phyloP scores from a whole-genome alignment of 1,140 invertebrate genomes.

The Euwallacea similis region DNA sequence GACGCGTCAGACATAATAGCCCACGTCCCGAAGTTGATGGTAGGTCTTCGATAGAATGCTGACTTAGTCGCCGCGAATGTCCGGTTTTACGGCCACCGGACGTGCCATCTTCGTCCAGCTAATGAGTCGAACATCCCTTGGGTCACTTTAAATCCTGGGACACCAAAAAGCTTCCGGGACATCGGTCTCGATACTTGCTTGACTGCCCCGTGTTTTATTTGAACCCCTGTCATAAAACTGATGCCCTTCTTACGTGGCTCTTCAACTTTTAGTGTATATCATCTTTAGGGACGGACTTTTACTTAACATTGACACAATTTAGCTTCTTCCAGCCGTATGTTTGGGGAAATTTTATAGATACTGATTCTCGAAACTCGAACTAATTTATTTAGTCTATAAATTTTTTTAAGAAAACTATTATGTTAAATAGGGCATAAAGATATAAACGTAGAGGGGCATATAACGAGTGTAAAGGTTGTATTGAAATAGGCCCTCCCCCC shows the following conservation, averaged over 20 bases:
- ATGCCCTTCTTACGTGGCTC: slow-evolving; percentile 30
- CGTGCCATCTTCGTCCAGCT: slow-evolving; percentile 33
- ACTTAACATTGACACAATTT: slow-evolving; percentile 32
- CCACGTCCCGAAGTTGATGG: slow-evolving; percentile 28
- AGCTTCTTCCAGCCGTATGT: slow-evolving; percentile 16
- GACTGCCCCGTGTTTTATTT: slow-evolving; percentile 31
- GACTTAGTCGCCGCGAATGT: slow-evolving; percentile 38
- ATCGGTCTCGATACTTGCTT: slow-evolving; percentile 20
- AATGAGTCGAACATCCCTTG: slow-evolving; percentile 36
- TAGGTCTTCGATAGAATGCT: slow-evolving; percentile 32
- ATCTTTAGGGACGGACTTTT: slow-evolving; percentile 18
- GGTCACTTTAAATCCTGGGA: slow-evolving; percentile 37
- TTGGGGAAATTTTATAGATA: slow-evolving; percentile 8
- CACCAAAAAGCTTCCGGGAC: slow-evolving; percentile 34
- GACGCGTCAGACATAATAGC: slow-evolving; percentile 20
- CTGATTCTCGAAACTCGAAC: background rate
- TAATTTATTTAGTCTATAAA: background rate
- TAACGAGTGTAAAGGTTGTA: slow-evolving; percentile 39
- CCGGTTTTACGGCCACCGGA: slow-evolving; percentile 33
- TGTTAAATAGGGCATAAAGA: slow-evolving; percentile 24
- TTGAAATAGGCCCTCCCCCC: slow-evolving; percentile 48
- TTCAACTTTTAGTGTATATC: slow-evolving; percentile 22
- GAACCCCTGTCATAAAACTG: slow-evolving; percentile 28
- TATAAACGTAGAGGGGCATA: slow-evolving; percentile 23
- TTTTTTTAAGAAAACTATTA: slow-evolving; percentile 28